Percentiles rank a stretch among this genome's conserved stretches.
phyloP scores from a whole-genome alignment of 2,113 vertebrate species.

The Himantopus leucocephalus region DNA sequence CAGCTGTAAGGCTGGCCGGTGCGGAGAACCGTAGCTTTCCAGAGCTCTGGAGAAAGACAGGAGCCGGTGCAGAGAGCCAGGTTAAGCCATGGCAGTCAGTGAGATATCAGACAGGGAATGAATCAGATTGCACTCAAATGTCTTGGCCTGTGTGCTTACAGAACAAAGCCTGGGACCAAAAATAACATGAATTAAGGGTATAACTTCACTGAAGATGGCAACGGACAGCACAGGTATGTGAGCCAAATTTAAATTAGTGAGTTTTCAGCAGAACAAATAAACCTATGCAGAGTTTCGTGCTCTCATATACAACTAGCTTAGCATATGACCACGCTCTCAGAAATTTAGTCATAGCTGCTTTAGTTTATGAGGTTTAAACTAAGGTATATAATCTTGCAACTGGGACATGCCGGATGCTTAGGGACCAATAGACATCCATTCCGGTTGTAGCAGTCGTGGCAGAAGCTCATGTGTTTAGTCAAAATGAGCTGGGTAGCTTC shows the following conservation, averaged over 20 bases:
- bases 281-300: not conserved
- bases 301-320: not conserved
- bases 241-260: not conserved
- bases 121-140: not conserved
- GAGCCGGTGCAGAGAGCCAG: not conserved
- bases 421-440: not conserved
- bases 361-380: not conserved
- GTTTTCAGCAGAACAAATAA: not conserved
- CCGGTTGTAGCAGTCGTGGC: not conserved
- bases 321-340: not conserved
- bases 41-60: not conserved
- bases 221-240: not conserved
- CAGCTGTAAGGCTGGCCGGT: not conserved
- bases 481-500: slow-evolving; percentile 13
- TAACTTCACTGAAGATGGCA: not conserved
- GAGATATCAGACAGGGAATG: not conserved
- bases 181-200: not conserved
- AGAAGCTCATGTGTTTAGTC: not conserved
- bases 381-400: not conserved
- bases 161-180: not conserved
- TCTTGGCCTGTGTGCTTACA: not conserved
- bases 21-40: not conserved
- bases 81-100: not conserved
- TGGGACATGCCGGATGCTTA: not conserved
- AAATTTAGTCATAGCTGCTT: not conserved